These are phyloP conservation scores for Hiodon tergisus DNA, from an alignment of 2,113 vertebrate species.

Conservation along the genomic window DNA sequence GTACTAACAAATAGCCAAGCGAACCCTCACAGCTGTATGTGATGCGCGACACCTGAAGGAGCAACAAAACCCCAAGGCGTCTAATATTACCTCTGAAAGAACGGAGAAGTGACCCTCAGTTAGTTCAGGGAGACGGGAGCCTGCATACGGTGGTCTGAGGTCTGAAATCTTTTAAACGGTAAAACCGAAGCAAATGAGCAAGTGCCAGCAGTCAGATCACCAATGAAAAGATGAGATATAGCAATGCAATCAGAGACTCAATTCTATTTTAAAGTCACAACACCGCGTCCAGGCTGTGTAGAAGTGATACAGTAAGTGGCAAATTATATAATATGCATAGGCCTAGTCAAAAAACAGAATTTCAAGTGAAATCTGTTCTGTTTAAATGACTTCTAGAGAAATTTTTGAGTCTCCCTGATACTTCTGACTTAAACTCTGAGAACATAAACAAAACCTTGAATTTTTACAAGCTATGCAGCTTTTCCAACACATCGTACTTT, in stretches of 20 bases:
- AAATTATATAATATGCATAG: constrained; percentile 6
- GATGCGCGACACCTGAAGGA: constrained; percentile 35
- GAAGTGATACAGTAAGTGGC: not conserved
- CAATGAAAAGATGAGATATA: not conserved
- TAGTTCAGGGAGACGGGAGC: constrained; percentile 17
- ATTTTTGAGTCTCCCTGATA: no score
- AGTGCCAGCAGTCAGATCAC: not conserved
- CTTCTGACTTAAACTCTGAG: no score
- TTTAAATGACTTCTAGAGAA: not conserved
- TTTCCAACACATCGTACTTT: no score
- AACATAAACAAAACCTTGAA: no score
- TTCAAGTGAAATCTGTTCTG: not conserved
- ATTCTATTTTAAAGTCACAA: not conserved
- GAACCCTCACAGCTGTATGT: constrained; percentile 50
- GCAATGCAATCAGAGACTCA: not conserved
- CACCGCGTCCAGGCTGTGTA: not conserved
- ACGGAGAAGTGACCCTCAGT: constrained; percentile 40
- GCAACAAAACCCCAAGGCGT: constrained; percentile 25
- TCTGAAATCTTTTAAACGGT: no score
- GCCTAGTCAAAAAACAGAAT: constrained; percentile 7
- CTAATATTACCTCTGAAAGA: constrained; percentile 44
- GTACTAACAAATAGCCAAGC: constrained; percentile 34
- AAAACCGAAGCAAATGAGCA: no score
- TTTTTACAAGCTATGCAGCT: no score
- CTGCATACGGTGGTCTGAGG: no score